Conservation (phyloP, 2,113 vertebrate genomes). For the Narcine bancroftii region DNA sequence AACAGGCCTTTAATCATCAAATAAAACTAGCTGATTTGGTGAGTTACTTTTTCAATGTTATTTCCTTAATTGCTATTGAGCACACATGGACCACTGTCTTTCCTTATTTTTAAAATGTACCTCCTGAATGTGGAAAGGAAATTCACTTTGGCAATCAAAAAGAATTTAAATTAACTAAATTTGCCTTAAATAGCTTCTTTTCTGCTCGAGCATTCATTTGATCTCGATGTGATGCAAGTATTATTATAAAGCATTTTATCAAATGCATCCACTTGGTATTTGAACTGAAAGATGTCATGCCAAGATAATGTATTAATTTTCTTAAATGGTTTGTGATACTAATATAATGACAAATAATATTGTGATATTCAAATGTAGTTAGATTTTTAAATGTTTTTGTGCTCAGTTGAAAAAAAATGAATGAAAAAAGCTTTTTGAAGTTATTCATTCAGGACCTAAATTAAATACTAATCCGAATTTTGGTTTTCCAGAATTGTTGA, state of each 20-base stretch:
- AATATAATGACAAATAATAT: not conserved
- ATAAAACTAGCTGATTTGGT: not conserved
- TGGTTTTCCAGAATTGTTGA: constrained; percentile 79
- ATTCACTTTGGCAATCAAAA: not conserved
- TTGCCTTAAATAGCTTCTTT: not conserved
- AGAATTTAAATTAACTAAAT: not conserved
- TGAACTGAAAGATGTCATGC: not conserved
- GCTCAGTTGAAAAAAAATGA: not conserved
- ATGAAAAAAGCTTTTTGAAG: not conserved
- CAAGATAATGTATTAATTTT: not conserved
- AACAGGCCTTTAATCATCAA: too few species aligned
- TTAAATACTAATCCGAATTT: not conserved
- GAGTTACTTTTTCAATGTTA: not conserved
- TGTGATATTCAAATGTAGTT: not conserved
- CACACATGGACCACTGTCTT: not conserved
- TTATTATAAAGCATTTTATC: not conserved
- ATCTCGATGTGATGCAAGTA: not conserved
- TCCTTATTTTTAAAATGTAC: not conserved
- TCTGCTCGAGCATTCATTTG: not conserved
- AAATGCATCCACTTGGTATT: not conserved
- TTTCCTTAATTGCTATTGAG: constrained; percentile 8
- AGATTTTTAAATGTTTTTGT: not conserved
- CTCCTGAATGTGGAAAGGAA: not conserved
- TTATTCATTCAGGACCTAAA: constrained; percentile 11
- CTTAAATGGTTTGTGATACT: not conserved